Percentiles rank a stretch among this genome's conserved stretches.
phyloP scores from a whole-genome alignment of 2,113 vertebrate genomes.

The Benitochromis conjunctus region DNA sequence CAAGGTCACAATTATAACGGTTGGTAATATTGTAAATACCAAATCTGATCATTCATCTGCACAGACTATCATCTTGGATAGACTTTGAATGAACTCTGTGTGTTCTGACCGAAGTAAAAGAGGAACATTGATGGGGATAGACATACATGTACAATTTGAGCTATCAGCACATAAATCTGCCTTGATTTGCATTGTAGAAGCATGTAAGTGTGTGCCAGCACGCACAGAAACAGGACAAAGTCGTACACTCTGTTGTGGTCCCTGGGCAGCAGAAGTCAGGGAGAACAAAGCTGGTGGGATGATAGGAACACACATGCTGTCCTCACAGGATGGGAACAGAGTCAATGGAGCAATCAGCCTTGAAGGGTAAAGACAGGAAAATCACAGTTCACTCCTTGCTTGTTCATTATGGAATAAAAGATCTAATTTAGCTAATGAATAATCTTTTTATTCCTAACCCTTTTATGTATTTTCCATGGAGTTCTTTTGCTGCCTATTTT shows the following conservation, averaged over 20 bases:
- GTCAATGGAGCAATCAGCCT: conserved; percentile 28
- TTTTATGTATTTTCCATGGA: neutral
- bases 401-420: neutral
- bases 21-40: neutral
- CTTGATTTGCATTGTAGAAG: neutral
- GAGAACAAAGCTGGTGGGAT: conserved; percentile 14
- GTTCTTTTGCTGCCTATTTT: neutral
- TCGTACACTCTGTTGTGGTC: neutral
- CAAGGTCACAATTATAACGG: neutral
- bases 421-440: neutral
- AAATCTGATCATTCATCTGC: neutral
- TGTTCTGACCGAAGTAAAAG: neutral
- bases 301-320: conserved; percentile 32
- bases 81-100: neutral
- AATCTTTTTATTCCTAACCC: neutral
- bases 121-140: conserved; percentile 3
- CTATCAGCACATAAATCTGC: neutral
- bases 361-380: conserved; percentile 5
- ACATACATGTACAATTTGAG: neutral
- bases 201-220: neutral
- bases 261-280: conserved; percentile 14
- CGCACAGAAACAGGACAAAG: neutral
- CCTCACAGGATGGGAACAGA: conserved; percentile 16
- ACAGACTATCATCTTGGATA: neutral
- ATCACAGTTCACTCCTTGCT: neutral